These are phyloP conservation scores for Solea senegalensis DNA, from an alignment of 2,113 vertebrate species.

Conservation along the genomic window DNA sequence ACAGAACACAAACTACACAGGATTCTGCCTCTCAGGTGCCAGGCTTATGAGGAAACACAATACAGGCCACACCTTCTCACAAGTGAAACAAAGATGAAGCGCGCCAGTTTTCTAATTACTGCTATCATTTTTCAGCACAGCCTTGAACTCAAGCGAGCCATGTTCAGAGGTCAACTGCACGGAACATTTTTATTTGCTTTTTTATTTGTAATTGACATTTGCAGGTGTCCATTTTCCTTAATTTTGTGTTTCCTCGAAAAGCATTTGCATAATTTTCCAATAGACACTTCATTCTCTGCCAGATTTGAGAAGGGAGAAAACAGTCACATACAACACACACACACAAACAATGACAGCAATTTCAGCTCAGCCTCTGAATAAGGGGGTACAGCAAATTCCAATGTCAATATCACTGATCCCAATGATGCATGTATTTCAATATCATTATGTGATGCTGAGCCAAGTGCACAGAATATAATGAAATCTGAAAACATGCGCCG, in stretches of 20 bases:
- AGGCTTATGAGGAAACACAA: constrained; percentile 30
- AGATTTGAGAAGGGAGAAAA: constrained; percentile 49
- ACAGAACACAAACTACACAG: constrained; percentile 17
- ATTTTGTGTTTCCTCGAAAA: constrained; percentile 47
- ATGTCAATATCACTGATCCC: constrained; percentile 77
- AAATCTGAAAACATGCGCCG: constrained; percentile 66
- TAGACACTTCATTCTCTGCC: constrained; percentile 70
- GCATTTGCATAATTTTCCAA: constrained; percentile 74
- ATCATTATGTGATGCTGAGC: constrained; percentile 73
- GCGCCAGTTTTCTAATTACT: constrained; percentile 48
- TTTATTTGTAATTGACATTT: constrained; percentile 50
- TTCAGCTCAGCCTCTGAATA: constrained; percentile 62
- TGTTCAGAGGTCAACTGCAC: constrained; percentile 53
- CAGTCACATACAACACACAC: constrained; percentile 34
- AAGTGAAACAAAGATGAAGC: constrained; percentile 37
- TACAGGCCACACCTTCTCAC: constrained; percentile 25
- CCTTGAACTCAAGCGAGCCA: constrained; percentile 6
- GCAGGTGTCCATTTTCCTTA: constrained; percentile 56
- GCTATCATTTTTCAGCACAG: constrained; percentile 45
- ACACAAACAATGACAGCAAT: constrained; percentile 64
- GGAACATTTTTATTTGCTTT: constrained; percentile 37
- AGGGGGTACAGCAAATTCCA: constrained; percentile 64
- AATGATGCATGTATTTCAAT: constrained; percentile 76
- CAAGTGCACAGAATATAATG: constrained; percentile 68
- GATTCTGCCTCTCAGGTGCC: neutral